These are phyloP conservation scores for Morelia viridis DNA, from an alignment of 2,797 vertebrate genomes.

Conservation along the genomic window DNA sequence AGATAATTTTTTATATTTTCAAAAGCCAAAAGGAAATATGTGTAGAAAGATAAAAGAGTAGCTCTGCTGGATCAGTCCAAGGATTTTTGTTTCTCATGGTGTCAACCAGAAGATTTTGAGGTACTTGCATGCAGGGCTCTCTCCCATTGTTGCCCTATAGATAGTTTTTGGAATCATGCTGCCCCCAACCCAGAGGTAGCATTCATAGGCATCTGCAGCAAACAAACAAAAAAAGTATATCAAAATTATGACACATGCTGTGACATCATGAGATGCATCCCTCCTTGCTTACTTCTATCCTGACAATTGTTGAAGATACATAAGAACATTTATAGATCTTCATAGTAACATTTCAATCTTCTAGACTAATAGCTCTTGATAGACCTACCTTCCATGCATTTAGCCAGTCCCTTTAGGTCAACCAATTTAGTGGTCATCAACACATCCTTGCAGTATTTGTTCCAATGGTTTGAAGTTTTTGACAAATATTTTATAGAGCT, in stretches of 20 bases:
- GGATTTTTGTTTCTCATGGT: neutral
- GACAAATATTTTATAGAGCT: too few relatives aligned
- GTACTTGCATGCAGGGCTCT: neutral
- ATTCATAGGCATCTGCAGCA: neutral
- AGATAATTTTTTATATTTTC: neutral
- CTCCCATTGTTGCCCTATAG: neutral
- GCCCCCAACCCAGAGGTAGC: neutral
- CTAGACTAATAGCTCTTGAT: too few relatives aligned
- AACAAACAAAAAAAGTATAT: neutral
- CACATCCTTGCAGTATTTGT: neutral
- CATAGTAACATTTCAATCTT: neutral
- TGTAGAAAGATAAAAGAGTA: neutral
- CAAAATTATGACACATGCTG: neutral
- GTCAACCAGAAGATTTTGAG: neutral
- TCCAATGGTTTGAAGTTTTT: neutral
- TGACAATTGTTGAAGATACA: neutral
- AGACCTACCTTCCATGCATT: too few relatives aligned
- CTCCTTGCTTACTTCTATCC: neutral
- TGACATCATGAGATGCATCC: neutral
- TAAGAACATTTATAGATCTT: neutral
- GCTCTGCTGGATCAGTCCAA: neutral
- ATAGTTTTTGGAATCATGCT: neutral
- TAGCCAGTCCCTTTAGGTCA: too few relatives aligned
- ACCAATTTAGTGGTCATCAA: too few relatives aligned
- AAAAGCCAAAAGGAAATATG: neutral